Percentiles rank a stretch among this genome's conserved stretches.
phyloP scores from a whole-genome alignment of 2,113 vertebrate species.

The Cnemophilus loriae region DNA sequence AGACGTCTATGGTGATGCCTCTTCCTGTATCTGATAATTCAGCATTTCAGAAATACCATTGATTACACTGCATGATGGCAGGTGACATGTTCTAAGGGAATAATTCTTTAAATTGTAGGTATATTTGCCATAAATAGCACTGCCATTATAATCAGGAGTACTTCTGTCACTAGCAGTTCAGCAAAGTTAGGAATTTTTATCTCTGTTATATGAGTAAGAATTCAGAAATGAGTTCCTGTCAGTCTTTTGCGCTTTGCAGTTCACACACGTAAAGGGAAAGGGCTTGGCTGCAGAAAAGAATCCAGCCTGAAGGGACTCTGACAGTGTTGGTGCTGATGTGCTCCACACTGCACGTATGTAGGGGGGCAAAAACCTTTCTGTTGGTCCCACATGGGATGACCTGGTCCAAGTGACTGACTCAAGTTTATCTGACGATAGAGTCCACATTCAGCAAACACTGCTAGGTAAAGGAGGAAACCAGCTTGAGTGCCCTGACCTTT shows the following conservation, averaged over 20 bases:
- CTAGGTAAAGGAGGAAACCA: not conserved
- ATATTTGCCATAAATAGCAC: not conserved
- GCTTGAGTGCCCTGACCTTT: not conserved
- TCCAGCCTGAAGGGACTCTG: not conserved
- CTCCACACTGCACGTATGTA: not conserved
- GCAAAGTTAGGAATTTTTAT: not conserved
- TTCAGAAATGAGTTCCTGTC: not conserved
- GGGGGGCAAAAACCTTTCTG: not conserved
- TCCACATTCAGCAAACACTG: not conserved
- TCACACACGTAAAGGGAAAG: not conserved
- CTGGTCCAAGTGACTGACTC: not conserved
- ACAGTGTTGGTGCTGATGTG: fast-evolving
- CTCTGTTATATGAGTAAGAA: not conserved
- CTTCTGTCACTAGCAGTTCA: not conserved
- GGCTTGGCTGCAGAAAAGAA: not conserved
- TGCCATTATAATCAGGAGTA: not conserved
- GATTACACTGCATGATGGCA: not conserved
- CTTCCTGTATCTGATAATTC: not conserved
- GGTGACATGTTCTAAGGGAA: not conserved
- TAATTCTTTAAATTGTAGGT: not conserved
- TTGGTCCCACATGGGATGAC: no score
- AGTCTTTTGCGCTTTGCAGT: not conserved
- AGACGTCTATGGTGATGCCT: not conserved
- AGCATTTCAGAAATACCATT: not conserved
- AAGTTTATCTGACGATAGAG: fast-evolving